Base-by-base conservation (phyloP, 2,888 invertebrate species). In the Epinotia nisella region DNA sequence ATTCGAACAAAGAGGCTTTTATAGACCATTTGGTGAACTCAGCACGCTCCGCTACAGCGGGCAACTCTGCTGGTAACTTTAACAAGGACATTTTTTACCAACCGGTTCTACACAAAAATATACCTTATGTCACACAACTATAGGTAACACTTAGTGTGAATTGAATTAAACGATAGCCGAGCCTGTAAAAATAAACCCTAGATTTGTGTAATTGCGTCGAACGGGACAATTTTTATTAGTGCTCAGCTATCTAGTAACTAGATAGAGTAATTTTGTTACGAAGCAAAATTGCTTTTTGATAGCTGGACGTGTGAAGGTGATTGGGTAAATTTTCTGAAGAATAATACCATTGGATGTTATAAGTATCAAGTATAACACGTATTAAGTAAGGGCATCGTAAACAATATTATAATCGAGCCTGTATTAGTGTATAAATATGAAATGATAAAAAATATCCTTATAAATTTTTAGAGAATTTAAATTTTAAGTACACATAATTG, bases 201-300 rank as follows among this genome's bases (percentile, higher is more conserved):
- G 84, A 82, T 87, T 87, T 83, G 86, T 87, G 83, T 86, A 85
- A 86, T 87, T 86, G 82, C 77, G 80, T 77, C 79, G 82, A 81
- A 81, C 76, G 78, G 78, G 76, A 77, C 81, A 77, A 82, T 83
- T 80, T 75, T 78, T 72, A 76, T 83, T 83, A 77, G 64, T 73
- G 61, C 74, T 66, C 41, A 64, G 70, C 53, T 60, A 61, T 68
- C 51, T 62, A 67, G 74, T 72, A 74, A 71, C 55, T 64, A 56
- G 71, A 74, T 67, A 61, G 66, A 66, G 67, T 53, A 67, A 72
- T 72, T 72, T 41, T 49, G 55, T 58, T 70, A 62, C 21, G 53
- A 49, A 29, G 13, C 17, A 9, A 13, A 70, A 60, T 61, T 55
- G 66, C 56, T 19, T 41, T 55, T 39, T 21, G 41, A 55, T 41